phyloP scores from a whole-genome alignment of 2,888 invertebrate genomes.

The Ypsolopha scabrella region DNA sequence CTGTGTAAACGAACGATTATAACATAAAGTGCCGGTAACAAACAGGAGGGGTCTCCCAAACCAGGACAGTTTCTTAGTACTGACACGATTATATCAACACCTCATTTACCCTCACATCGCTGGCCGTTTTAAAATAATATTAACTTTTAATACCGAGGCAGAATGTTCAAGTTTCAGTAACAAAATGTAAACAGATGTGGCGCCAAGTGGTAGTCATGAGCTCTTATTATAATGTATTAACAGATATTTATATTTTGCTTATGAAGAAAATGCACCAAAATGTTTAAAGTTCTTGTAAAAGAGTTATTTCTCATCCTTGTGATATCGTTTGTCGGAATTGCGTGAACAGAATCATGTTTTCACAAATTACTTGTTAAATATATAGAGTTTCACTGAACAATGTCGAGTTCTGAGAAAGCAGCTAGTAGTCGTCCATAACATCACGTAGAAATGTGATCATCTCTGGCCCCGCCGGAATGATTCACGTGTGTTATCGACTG shows the following conservation, averaged over 20 bases:
- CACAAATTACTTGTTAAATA: no score
- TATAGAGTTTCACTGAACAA: no score
- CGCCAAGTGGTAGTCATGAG: background rate
- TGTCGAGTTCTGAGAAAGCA: no score
- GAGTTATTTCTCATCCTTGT: no score
- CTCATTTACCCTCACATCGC: background rate
- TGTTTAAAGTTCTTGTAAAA: background rate
- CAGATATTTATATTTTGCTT: background rate
- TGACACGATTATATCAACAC: background rate
- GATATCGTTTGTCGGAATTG: no score
- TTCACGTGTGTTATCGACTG: background rate
- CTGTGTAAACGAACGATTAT: constrained; percentile 1
- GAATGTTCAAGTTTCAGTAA: background rate
- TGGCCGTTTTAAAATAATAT: background rate
- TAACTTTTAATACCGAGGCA: background rate
- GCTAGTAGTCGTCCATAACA: no score
- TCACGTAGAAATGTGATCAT: no score
- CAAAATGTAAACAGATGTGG: background rate
- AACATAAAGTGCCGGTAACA: background rate
- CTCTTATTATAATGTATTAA: background rate
- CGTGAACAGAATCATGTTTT: no score
- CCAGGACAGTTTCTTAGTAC: background rate
- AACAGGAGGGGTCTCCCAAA: background rate
- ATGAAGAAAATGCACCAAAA: background rate
- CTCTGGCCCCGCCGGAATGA: no score